Evolutionary conservation across 1,140 invertebrate genomes (phyloP).

Genomic region (Apis laboriosa): DNA sequence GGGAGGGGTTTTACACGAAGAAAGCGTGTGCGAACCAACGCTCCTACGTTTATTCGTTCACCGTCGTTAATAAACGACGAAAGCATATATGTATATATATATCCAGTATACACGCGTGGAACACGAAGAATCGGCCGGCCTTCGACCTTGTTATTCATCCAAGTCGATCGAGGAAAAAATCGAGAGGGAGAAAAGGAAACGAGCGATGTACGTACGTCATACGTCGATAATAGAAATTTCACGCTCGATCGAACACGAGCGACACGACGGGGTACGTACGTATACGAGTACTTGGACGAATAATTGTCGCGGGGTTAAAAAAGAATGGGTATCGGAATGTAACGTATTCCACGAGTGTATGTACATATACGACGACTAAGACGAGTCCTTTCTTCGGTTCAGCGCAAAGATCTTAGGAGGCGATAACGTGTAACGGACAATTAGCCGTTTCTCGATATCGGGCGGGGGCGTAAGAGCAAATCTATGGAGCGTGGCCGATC

Average conservation of each 20-base stretch:
- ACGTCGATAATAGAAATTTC: slow-evolving; percentile 40
- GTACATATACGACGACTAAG: not conserved
- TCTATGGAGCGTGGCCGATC: slow-evolving; percentile 52
- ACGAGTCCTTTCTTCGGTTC: slow-evolving; percentile 51
- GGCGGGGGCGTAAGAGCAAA: slow-evolving; percentile 58
- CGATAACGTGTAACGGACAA: slow-evolving; percentile 61
- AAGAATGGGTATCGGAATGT: slow-evolving; percentile 17
- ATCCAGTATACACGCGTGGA: too few species aligned
- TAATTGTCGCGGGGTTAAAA: not conserved
- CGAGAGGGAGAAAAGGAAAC: not conserved
- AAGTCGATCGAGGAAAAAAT: not conserved
- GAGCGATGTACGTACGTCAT: slow-evolving; percentile 9
- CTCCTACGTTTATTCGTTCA: not conserved
- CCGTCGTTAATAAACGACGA: slow-evolving; percentile 20
- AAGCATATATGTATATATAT: not conserved
- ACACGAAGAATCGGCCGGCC: slow-evolving; percentile 19
- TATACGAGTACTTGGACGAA: not conserved
- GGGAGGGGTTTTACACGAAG: too few species aligned
- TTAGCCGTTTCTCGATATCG: slow-evolving; percentile 65
- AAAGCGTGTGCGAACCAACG: too few species aligned
- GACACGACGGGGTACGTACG: not conserved
- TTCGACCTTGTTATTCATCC: not conserved
- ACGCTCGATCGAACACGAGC: slow-evolving; percentile 33
- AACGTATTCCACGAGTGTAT: not conserved
- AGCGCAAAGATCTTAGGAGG: slow-evolving; percentile 46